Percentiles rank a stretch among this genome's conserved stretches.
phyloP scores from a whole-genome alignment of 2,888 invertebrate species.

The Troides oblongomaculatus region DNA sequence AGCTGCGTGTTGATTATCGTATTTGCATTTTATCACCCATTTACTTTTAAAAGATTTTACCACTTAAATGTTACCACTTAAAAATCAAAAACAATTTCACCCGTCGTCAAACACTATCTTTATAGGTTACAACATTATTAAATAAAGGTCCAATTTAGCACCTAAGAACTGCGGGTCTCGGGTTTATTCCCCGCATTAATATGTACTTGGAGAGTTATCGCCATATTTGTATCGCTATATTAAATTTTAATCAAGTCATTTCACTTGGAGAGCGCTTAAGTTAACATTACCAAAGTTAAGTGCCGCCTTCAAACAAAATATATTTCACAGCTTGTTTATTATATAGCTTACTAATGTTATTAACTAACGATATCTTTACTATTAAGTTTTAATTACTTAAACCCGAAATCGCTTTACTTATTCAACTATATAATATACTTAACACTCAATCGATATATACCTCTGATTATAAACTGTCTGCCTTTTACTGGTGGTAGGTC shows the following conservation, averaged over 20 bases:
- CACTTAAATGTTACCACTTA: background rate
- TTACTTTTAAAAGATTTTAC: background rate
- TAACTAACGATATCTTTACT: too few species aligned
- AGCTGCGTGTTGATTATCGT: too few species aligned
- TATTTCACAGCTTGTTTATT: too few species aligned
- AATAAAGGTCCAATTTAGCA: slow-evolving; percentile 21
- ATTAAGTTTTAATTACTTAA: too few species aligned
- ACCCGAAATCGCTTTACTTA: too few species aligned
- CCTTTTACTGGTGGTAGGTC: too few species aligned
- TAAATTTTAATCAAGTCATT: slow-evolving; percentile 22
- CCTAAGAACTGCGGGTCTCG: slow-evolving; percentile 12
- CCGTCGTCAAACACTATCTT: slow-evolving; percentile 17
- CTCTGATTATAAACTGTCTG: too few species aligned
- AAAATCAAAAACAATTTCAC: background rate
- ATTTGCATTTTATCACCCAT: too few species aligned
- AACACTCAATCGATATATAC: too few species aligned
- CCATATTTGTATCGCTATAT: slow-evolving; percentile 9
- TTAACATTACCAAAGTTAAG: background rate
- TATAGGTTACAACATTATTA: slow-evolving; percentile 12
- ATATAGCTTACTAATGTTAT: too few species aligned
- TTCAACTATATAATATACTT: too few species aligned
- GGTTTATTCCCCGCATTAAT: slow-evolving; percentile 14
- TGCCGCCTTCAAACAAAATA: slow-evolving; percentile 1
- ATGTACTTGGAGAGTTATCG: slow-evolving; percentile 8
- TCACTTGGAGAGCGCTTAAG: slow-evolving; percentile 3